These are phyloP conservation scores for Spicauda simplicius DNA, from an alignment of 2,888 invertebrate genomes.

Conservation along the genomic window DNA sequence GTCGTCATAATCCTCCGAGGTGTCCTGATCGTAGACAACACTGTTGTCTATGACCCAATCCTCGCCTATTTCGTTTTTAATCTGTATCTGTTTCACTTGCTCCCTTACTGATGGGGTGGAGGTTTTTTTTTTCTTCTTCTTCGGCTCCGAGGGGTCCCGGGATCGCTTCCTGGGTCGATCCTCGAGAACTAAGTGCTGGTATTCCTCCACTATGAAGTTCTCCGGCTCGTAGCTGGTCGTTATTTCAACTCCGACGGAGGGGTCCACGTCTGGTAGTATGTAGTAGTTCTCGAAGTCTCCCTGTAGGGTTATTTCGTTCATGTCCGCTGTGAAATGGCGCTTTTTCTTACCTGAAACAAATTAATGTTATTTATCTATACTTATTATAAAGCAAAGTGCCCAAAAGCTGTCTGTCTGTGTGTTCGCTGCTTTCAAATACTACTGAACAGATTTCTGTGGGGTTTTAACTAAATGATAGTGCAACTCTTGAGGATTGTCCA, in stretches of 20 bases:
- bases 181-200: constrained; percentile 69
- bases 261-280: constrained; percentile 76
- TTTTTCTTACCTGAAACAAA: constrained; percentile 68
- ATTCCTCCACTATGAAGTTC: constrained; percentile 73
- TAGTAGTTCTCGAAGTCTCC: constrained; percentile 79
- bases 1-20: constrained; percentile 65
- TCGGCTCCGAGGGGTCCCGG: constrained; percentile 51
- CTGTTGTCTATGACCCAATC: constrained; percentile 74
- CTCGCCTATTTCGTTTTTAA: constrained; percentile 55
- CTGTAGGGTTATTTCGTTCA: constrained; percentile 73
- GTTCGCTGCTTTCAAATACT: too few relatives aligned
- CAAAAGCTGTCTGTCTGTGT: too few relatives aligned
- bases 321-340: constrained; percentile 72
- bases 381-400: too few relatives aligned
- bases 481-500: too few relatives aligned
- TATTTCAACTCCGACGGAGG: constrained; percentile 71
- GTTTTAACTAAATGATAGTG: too few relatives aligned
- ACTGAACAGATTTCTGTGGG: too few relatives aligned
- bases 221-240: constrained; percentile 77
- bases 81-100: constrained; percentile 52
- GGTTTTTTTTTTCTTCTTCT: constrained; percentile 55
- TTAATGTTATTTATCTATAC: too few relatives aligned
- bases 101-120: constrained; percentile 47
- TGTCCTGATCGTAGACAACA: constrained; percentile 62
- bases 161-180: constrained; percentile 64